Evolutionary conservation across 2,888 invertebrate species (phyloP).

Genomic region (Cartodere bifasciata): DNA sequence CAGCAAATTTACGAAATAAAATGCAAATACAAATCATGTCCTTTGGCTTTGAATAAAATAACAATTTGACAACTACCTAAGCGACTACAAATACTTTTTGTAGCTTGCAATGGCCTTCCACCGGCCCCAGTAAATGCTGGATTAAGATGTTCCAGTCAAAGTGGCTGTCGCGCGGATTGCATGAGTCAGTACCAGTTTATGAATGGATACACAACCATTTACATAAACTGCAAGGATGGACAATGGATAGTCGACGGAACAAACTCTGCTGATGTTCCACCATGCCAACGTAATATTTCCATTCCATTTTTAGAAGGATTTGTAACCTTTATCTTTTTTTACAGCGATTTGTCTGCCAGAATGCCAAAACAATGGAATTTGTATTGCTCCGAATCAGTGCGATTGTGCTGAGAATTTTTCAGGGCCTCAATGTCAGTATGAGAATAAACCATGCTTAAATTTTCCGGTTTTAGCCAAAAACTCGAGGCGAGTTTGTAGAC

Average conservation of each 20-base stretch:
- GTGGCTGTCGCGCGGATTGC: slow-evolving; percentile 42
- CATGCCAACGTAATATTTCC: slow-evolving; percentile 47
- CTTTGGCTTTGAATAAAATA: no score
- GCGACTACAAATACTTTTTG: no score
- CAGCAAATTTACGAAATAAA: no score
- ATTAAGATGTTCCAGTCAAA: slow-evolving; percentile 30
- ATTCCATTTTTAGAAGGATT: no score
- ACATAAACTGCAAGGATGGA: slow-evolving; percentile 37
- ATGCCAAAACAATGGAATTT: slow-evolving; percentile 73
- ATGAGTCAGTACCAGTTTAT: slow-evolving; percentile 39
- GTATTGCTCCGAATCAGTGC: slow-evolving; percentile 61
- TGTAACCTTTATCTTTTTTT: slow-evolving; percentile 17
- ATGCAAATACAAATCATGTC: no score
- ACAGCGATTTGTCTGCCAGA: slow-evolving; percentile 62
- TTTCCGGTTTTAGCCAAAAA: slow-evolving; percentile 54
- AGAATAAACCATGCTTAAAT: slow-evolving; percentile 57
- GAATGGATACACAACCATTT: slow-evolving; percentile 36
- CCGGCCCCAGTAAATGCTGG: slow-evolving; percentile 28
- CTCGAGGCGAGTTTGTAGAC: slow-evolving; percentile 46
- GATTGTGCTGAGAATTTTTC: slow-evolving; percentile 59
- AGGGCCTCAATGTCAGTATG: slow-evolving; percentile 62
- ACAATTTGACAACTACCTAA: no score
- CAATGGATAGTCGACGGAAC: slow-evolving; percentile 38
- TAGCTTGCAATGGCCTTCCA: slow-evolving; percentile 28
- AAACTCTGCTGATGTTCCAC: slow-evolving; percentile 38